A percentile compares a stretch with the other conserved stretches of the same genome.
phyloP scores from a whole-genome alignment of 2,113 vertebrate genomes.

The Andinoacara biseriatus region DNA sequence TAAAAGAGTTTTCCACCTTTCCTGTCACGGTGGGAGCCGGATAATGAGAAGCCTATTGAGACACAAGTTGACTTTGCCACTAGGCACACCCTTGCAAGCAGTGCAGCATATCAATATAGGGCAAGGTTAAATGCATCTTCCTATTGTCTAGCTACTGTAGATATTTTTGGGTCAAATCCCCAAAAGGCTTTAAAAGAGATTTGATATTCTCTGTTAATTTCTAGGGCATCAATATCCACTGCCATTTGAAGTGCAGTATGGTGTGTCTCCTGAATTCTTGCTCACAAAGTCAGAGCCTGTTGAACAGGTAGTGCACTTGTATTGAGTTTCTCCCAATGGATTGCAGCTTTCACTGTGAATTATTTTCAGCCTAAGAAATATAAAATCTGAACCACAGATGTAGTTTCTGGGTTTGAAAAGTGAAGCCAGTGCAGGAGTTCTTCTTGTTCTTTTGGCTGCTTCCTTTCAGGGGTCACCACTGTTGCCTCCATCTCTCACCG shows the following conservation, averaged over 20 bases:
- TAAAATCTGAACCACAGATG: neutral
- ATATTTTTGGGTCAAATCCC: slow-evolving; percentile 66
- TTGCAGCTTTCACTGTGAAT: neutral
- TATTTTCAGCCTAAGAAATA: neutral
- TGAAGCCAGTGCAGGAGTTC: neutral
- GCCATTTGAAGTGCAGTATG: slow-evolving; percentile 18
- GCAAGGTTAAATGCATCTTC: slow-evolving; percentile 76
- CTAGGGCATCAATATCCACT: slow-evolving; percentile 18
- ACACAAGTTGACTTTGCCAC: slow-evolving; percentile 76
- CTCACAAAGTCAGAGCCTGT: slow-evolving; percentile 11
- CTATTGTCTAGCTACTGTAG: slow-evolving; percentile 56
- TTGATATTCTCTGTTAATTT: slow-evolving; percentile 52
- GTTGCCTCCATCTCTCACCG: neutral
- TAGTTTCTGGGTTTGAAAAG: slow-evolving; percentile 2
- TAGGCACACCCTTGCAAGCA: slow-evolving; percentile 62
- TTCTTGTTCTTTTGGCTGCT: neutral
- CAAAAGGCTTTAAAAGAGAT: slow-evolving; percentile 42
- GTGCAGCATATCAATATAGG: slow-evolving; percentile 69
- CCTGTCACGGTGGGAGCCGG: slow-evolving; percentile 52
- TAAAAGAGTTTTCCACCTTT: slow-evolving; percentile 69
- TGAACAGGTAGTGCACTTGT: slow-evolving; percentile 11
- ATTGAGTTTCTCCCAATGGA: neutral
- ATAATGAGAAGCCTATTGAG: slow-evolving; percentile 75
- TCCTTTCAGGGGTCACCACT: neutral
- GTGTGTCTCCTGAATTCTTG: neutral